Percentiles rank a stretch among this genome's conserved stretches.
phyloP scores from a whole-genome alignment of 2,797 vertebrate genomes.

The Okamejei kenojei region DNA sequence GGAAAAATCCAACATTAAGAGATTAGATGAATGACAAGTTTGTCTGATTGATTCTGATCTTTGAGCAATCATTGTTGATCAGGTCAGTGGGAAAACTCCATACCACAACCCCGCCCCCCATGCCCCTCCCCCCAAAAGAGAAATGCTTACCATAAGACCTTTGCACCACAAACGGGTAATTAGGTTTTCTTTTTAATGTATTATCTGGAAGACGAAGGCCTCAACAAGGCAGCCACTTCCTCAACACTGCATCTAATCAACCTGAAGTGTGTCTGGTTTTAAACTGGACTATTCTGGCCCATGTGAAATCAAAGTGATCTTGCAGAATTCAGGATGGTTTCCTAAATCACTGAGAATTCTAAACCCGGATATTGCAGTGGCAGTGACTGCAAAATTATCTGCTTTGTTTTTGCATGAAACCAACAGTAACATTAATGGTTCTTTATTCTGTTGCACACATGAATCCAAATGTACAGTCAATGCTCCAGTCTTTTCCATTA shows the following conservation, averaged over 20 bases:
- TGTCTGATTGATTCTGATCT: neutral
- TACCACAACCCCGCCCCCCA: too few species aligned
- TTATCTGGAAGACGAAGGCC: neutral
- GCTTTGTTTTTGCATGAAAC: too few species aligned
- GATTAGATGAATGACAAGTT: neutral
- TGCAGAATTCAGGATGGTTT: neutral
- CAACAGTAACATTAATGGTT: too few species aligned
- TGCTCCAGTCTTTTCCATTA: too few species aligned
- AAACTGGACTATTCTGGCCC: neutral
- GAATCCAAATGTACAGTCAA: too few species aligned
- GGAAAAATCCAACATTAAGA: neutral
- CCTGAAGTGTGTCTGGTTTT: neutral
- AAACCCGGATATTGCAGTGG: too few species aligned
- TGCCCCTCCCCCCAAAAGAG: too few species aligned
- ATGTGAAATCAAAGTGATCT: neutral
- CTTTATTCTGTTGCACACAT: too few species aligned
- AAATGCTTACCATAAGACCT: neutral
- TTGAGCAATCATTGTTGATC: neutral
- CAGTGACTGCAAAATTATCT: too few species aligned
- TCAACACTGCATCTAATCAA: neutral
- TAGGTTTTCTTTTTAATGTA: neutral
- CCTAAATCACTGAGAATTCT: neutral
- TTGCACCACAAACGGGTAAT: neutral
- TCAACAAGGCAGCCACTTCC: neutral
- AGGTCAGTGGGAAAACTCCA: neutral